Evolutionary conservation across 2,888 invertebrate species (phyloP).

Genomic region (Phyllotreta cruciferae): DNA sequence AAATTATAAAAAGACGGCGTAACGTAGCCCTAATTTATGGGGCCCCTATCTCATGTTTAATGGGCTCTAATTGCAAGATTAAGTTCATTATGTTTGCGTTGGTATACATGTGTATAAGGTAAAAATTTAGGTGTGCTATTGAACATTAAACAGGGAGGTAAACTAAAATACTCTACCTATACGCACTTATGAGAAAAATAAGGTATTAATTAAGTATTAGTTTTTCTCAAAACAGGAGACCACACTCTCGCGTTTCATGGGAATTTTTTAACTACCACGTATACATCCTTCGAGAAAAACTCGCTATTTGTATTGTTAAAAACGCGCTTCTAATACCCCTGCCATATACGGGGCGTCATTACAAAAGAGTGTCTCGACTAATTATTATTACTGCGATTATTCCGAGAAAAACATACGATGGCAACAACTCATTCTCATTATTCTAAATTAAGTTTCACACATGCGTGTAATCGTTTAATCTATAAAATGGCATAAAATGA

Average conservation of each 20-base stretch:
- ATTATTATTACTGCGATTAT: slow-evolving; percentile 34
- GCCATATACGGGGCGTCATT: slow-evolving; percentile 12
- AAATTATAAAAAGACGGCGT: slow-evolving; percentile 19
- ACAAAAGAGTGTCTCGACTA: slow-evolving; percentile 25
- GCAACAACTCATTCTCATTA: slow-evolving; percentile 29
- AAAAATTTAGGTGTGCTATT: no score
- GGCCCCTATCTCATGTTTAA: slow-evolving; percentile 7
- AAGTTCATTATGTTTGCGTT: slow-evolving; percentile 6
- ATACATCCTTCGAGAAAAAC: background rate
- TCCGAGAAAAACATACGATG: slow-evolving; percentile 31
- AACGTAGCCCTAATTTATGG: slow-evolving; percentile 15
- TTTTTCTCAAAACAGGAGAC: no score
- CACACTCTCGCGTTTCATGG: no score
- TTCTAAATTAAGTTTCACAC: slow-evolving; percentile 33
- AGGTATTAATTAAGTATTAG: no score
- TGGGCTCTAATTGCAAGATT: slow-evolving; percentile 14
- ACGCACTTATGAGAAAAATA: no score
- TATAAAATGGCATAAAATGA: slow-evolving; percentile 35
- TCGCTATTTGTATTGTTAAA: slow-evolving; percentile 18
- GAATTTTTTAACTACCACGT: background rate
- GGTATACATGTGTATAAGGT: background rate
- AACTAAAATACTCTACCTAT: no score
- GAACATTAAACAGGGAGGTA: no score
- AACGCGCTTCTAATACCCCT: slow-evolving; percentile 9
- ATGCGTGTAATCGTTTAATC: slow-evolving; percentile 35